Conservation (phyloP, 2,888 invertebrate species). For the Galerucella pusilla region DNA sequence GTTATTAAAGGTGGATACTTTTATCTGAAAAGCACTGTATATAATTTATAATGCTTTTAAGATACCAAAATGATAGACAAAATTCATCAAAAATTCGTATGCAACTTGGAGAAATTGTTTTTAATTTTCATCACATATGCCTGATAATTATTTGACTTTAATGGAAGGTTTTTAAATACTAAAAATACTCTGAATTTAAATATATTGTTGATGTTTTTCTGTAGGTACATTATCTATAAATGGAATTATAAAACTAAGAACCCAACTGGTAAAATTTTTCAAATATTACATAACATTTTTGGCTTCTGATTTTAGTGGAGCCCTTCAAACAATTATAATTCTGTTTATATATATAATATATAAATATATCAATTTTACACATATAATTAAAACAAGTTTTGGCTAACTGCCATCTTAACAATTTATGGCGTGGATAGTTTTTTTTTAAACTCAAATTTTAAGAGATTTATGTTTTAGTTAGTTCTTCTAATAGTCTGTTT, state of each 20-base stretch:
- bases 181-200: background rate
- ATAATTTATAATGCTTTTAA: too few species aligned
- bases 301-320: background rate
- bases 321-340: constrained; percentile 29
- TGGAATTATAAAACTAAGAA: background rate
- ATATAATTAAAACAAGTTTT: constrained; percentile 40
- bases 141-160: too few species aligned
- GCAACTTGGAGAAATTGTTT: background rate
- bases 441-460: constrained; percentile 13
- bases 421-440: constrained; percentile 46
- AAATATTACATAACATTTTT: background rate
- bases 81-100: too few species aligned
- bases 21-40: too few species aligned
- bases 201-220: constrained; percentile 6
- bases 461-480: constrained; percentile 17
- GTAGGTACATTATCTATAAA: background rate
- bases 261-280: background rate
- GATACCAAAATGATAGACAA: too few species aligned
- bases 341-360: constrained; percentile 37
- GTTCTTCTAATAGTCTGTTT: constrained; percentile 16
- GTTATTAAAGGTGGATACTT: too few species aligned
- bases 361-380: constrained; percentile 33
- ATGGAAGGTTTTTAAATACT: background rate
- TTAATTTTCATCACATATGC: background rate
- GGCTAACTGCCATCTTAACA: constrained; percentile 47